Base-by-base conservation (phyloP, 2,113 vertebrate genomes). In the Catharus minimus region DNA sequence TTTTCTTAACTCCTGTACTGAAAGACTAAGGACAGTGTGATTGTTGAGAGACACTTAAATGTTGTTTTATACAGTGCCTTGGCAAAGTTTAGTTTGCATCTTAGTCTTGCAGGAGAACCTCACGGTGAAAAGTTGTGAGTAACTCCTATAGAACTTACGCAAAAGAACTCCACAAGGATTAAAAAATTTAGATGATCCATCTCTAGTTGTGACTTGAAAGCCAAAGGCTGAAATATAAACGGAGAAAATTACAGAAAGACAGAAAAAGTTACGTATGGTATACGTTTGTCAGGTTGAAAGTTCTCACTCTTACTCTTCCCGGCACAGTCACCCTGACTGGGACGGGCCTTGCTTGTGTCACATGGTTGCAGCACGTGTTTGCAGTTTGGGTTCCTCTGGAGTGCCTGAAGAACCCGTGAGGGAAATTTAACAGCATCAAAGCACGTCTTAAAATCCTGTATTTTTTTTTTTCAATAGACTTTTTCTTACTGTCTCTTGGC, bases 221-320 rank as follows among this genome's bases (percentile, higher is more conserved):
- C 17, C 7, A 5, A 36, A 82, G 14, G 32, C 64, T 86, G 44
- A 76, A 39, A 18, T 62, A 10, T 2, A 76, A 87, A 61, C 6
- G 32, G 75, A 75, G 23, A 33, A 61, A 72, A 87, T 46, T 53
- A 44, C 11, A 57, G 20, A 74, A 61, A 19, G 11, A 14, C 26
- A 53, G 64, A 27, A 80, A 68, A 77, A 46, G 2, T 47, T 22
- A 44, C 32, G 7, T 50, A 8, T 52, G 11, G 18, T 38, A 2
- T 23, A 9, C 0, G 0, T 22, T 46, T 30, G 10, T 77, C 32
- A 68, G 26, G 13, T 22, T 49, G 10, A 28, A 47, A 44, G 27
- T 32, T 74, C 30, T 11, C 52, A 15, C 11, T 2, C 26, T 84
- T 33, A 3, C 79, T 90, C 66, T 49, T 44, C 4, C 0, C 0